Evolutionary conservation across 2,113 vertebrate species (phyloP), one percentile per base, ranked within the genome.

Genomic region (Vidua chalybeata): DNA sequence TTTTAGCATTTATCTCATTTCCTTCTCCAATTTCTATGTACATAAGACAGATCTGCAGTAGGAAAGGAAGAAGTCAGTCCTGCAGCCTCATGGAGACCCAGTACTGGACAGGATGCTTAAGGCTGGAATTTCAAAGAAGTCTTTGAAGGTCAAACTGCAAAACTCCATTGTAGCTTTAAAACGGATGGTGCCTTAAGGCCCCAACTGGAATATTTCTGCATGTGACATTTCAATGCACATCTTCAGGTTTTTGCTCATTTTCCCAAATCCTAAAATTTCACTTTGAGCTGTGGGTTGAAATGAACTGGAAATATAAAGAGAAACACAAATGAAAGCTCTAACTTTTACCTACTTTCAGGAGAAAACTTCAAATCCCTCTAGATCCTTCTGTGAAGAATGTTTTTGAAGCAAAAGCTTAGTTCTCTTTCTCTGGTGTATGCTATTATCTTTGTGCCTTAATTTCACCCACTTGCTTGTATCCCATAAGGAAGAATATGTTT

Each of bases 371-470:
- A 96, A 95, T 94, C 93, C 87, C 89, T 62, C 89, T 73, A 94
- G 94, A 85, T 41, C 11, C 15, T 87, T 96, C 87, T 95, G 61
- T 91, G 89, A 92, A 92, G 62, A 78, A 66, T 22, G 41, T 87
- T 95, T 97, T 84, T 95, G 94, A 97, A 97, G 91, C 45, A 87
- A 75, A 95, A 94, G 73, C 93, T 96, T 85, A 95, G 91, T 91
- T 95, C 94, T 95, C 31, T 89, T 89, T 58, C 49, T 93, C 89
- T 91, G 89, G 89, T 92, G 77, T 79, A 77, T 41, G 58, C 56
- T 94, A 72, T 89, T 90, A 93, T 90, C 83, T 92, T 85, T 79
- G 54, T 2, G 6, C 66, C 89, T 97, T 95, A 96, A 96, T 96
- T 96, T 97, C 91, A 87, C 80, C 77, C 87, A 84, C 77, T 95